phyloP scores from a whole-genome alignment of 2,797 vertebrate genomes.

The Taeniopygia guttata region DNA sequence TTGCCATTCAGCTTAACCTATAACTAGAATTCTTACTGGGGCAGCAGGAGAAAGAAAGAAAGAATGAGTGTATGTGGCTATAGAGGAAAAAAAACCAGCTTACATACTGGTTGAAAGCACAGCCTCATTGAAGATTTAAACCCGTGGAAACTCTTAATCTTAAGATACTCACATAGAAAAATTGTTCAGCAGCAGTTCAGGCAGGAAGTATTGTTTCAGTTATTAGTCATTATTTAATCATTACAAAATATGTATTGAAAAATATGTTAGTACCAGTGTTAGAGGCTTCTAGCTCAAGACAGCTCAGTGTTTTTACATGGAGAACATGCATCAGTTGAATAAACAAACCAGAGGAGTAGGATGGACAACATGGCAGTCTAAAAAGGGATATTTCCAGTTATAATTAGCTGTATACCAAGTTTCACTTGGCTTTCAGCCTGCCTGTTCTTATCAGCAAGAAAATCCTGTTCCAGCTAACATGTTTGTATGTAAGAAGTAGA shows the following conservation, averaged over 20 bases:
- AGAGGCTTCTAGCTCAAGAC: background rate
- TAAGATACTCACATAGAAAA: background rate
- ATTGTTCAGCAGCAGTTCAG: background rate
- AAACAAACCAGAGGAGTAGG: background rate
- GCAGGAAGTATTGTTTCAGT: background rate
- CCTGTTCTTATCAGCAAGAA: background rate
- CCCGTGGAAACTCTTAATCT: background rate
- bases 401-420: background rate
- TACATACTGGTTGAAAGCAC: background rate
- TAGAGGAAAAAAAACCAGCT: background rate
- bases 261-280: background rate
- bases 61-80: background rate
- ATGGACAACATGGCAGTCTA: background rate
- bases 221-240: background rate
- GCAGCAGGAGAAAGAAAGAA: background rate
- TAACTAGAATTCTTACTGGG: background rate
- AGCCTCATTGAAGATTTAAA: background rate
- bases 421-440: background rate
- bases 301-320: background rate
- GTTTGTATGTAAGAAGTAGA: background rate
- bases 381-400: background rate
- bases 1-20: background rate
- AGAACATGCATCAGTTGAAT: background rate
- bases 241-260: background rate
- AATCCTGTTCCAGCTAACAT: background rate